Base-by-base conservation (phyloP, 2,113 vertebrate genomes). In the Eolophus roseicapilla region DNA sequence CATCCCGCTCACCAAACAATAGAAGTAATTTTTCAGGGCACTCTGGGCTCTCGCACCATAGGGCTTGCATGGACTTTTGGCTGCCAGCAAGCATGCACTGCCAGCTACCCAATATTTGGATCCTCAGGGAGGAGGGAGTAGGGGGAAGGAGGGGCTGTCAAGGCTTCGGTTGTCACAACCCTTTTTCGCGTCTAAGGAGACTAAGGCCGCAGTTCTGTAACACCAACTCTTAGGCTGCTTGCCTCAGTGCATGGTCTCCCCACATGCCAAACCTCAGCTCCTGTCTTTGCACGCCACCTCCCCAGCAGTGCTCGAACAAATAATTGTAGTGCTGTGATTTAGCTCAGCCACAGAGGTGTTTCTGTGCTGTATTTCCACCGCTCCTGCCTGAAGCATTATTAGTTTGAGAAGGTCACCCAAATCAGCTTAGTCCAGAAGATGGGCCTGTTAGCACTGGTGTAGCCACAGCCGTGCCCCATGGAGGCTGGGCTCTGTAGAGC, bases 211-310 rank as follows among this genome's bases (percentile, higher is more conserved):
- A 4, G 88, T 89, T 89, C 44, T 0, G 0, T 91, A 70, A 84
- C 55, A 73, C 63, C 39, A 24, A 25, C n/a, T 28, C 20, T 73
- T 63, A 47, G 64, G 20, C 39, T 18, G 6, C 60, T 28, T 59
- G 37, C 41, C 59, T 92, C 60, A 17, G 37, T 67, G 55, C 63
- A 52, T 13, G 44, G 37, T 55, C 53, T 76, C 7, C 37, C 27
- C 12, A 20, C 0, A 0, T 28, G 37, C 76, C 76, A 68, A 4
- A 14, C 24, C 1, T 0, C 0, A 3, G 23, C 67, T 88, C 21
- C 57, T 37, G 39, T 79, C 63, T 79, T 63, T 77, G 37, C 39
- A 16, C 1, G 4, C 37, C 0, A 0, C 67, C 47, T 86, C 46
- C 62, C 37, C 5, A 6, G 55, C 39, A 28, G 11, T 55, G 35